Base-by-base conservation (phyloP, 1,140 invertebrate genomes). In the Chymomyza costata region DNA sequence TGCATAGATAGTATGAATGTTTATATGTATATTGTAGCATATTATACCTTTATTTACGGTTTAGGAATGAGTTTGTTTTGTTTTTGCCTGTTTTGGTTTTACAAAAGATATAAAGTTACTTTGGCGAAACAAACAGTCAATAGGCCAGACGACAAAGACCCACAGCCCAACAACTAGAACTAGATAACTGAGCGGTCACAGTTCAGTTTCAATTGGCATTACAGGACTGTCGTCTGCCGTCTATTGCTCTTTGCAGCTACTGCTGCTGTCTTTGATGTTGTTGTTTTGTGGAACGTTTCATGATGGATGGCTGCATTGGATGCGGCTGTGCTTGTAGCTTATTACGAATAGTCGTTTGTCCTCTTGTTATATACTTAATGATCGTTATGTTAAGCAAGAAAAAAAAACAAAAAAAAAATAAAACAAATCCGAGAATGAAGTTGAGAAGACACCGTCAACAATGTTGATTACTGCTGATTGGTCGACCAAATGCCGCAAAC, bases 41-140 rank as follows among this genome's bases (percentile, higher is more conserved):
- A 41, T 25, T 41, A 41, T 18, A 35, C 43, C 21, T 6, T 31
- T 43, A 10, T 28, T n/a, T 44, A 43, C 39, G 16, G 14, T 46
- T 21, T 60, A 60, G 57, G 57, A 60, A 60, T 60, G 44, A 43
- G 51, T 30, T 59, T 41, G 39, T 48, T 60, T 52, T 28, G 18
- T 55, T 13, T 49, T n/a, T 19, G 32, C 17, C 13, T 32, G 16
- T 32, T 38, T 25, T 6, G 3, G 15, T 19, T 28, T 21, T 16
- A 18, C 11, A 19, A 34, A 2, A 13, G 1, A 13, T 25, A 31
- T n/a, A 49, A n/a, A 34, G 13, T n/a, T 10, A 34, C 21, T 3
- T 8, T 5, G 21, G 21, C 21, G 21, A 25, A 35, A 48, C 14
- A 16, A 31, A 25, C 7, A 35, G 50, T 21, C 32, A 45, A 39